phyloP scores from a whole-genome alignment of 2,113 vertebrate species.

The human region GRCh38 chr3:100300001-100300500 shows the following conservation, averaged over 20 bases:
- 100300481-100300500: neutral
- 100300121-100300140: neutral
- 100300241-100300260: neutral
- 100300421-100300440: neutral
- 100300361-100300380: neutral
- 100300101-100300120: neutral
- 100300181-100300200: neutral
- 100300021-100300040: neutral
- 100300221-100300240: neutral
- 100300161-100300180: neutral
- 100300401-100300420: neutral
- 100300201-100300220: neutral
- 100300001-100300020: neutral
- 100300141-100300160: neutral
- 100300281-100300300: neutral
- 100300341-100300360: neutral
- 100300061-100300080: neutral
- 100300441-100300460: neutral
- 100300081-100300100: neutral
- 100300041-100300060: neutral
- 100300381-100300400: neutral
- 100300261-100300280: neutral
- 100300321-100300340: neutral
- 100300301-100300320: neutral
- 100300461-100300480: neutral